Evolutionary conservation across 2,113 vertebrate species (phyloP), one percentile per base, ranked within the genome.

Genomic region (Pelvicachromis taeniatus): DNA sequence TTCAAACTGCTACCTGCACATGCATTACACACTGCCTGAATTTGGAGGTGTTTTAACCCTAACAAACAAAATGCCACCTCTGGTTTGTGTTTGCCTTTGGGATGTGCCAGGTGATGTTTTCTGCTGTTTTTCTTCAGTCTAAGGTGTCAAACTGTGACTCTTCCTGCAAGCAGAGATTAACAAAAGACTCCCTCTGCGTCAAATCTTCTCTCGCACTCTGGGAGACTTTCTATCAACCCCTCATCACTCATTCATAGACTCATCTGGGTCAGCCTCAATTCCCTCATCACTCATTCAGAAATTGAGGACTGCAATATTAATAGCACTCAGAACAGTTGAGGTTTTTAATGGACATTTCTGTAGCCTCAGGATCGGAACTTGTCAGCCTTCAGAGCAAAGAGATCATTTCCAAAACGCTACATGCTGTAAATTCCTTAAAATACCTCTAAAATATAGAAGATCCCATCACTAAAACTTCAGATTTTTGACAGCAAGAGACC

Each of bases 241-340:
- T 85, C 90, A 92, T 91, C 88, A 87, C 89, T 94, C 93, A 94
- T 93, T 93, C 90, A 92, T 53, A 78, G 91, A 89, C 91, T 93
- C 88, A 95, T 94, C 91, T 94, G 92, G 93, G 92, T 94, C 91
- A 88, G 77, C 88, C 85, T 85, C 88, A 90, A 85, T 88, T 93
- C 93, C 92, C 92, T 88, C 91, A 93, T 93, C 93, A 50, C 90
- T 94, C 94, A 91, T 94, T 95, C 92, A 93, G 84, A 94, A 95
- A 94, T 90, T 92, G 93, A 93, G 87, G 92, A 82, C 88, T 94
- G 91, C 90, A 94, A 92, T 94, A 94, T 95, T 95, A 94, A 95
- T 94, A 94, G 93, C 87, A 79, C 89, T 90, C 56, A 81, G 85
- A 88, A 90, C 86, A 78, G 80, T 84, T 88, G 91, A 79, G 89